phyloP scores from a whole-genome alignment of 2,797 vertebrate species.

The Oophaga sylvatica region DNA sequence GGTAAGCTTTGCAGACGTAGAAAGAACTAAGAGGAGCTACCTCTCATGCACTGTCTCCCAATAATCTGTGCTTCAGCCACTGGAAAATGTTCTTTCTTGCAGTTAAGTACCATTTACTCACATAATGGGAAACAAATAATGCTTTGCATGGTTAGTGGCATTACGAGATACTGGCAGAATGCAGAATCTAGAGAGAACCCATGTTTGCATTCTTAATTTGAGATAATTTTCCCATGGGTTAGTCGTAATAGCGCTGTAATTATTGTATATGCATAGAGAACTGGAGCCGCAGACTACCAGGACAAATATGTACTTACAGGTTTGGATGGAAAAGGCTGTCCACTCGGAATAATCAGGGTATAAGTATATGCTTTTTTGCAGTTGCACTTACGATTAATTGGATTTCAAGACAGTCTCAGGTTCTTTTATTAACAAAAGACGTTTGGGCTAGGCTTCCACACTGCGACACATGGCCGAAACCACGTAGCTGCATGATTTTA shows the following conservation, averaged over 20 bases:
- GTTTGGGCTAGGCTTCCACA: neutral
- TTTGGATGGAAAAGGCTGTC: neutral
- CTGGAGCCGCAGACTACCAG: too few relatives aligned
- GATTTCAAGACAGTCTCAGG: too few relatives aligned
- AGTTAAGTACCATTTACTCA: neutral
- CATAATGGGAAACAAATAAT: neutral
- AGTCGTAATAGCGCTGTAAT: neutral
- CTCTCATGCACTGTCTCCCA: conserved; percentile 21
- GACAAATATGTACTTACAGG: neutral
- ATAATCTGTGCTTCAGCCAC: conserved; percentile 24
- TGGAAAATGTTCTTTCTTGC: conserved; percentile 2
- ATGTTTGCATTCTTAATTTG: neutral
- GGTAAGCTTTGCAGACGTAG: conserved; percentile 32
- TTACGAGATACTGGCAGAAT: conserved; percentile 17
- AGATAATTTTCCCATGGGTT: neutral
- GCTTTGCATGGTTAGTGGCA: conserved; percentile 29
- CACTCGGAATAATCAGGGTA: neutral
- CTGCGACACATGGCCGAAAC: too few relatives aligned
- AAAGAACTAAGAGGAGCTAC: conserved; percentile 37
- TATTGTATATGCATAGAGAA: conserved; percentile 13
- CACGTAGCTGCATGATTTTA: too few relatives aligned
- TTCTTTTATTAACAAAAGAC: neutral
- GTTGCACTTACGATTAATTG: neutral
- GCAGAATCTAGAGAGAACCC: neutral
- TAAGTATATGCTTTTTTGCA: neutral